Percentiles rank a stretch among this genome's conserved stretches.
These are phyloP conservation scores for Eudemis profundana DNA, from an alignment of 2,888 invertebrate species.

Conservation along the genomic window DNA sequence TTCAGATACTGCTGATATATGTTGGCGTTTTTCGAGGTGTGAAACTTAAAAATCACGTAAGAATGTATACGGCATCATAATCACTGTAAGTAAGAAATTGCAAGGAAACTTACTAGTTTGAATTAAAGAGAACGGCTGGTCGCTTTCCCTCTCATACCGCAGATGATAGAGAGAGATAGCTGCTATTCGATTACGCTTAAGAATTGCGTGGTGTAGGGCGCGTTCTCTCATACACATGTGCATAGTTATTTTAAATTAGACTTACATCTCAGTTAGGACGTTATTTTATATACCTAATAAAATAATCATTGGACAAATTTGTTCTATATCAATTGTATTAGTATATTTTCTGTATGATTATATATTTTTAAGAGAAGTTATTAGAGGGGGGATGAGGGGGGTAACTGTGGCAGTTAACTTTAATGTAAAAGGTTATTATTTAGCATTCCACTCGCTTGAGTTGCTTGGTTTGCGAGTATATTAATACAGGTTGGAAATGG, in stretches of 20 bases:
- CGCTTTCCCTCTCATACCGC: not conserved
- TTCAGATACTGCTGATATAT: too few relatives aligned
- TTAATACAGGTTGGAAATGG: slow-evolving; percentile 10
- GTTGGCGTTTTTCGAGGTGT: too few relatives aligned
- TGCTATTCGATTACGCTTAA: not conserved
- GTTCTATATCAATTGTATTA: slow-evolving; percentile 60
- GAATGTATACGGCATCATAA: too few relatives aligned
- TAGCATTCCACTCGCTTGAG: slow-evolving; percentile 41
- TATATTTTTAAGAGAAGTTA: slow-evolving; percentile 68
- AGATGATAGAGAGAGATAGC: not conserved
- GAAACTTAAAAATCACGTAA: too few relatives aligned
- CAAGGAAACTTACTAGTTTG: not conserved
- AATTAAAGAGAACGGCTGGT: not conserved
- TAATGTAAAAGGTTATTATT: slow-evolving; percentile 38
- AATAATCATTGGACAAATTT: slow-evolving; percentile 63
- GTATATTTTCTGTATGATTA: slow-evolving; percentile 69
- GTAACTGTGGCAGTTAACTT: slow-evolving; percentile 46
- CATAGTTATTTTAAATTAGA: slow-evolving; percentile 66
- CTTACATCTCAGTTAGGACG: slow-evolving; percentile 67
- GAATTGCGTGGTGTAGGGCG: slow-evolving; percentile 18
- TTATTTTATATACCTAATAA: slow-evolving; percentile 62
- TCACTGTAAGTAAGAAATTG: too few relatives aligned
- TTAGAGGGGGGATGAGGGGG: slow-evolving; percentile 61
- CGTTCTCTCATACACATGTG: slow-evolving; percentile 46
- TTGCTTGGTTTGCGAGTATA: slow-evolving; percentile 26